Evolutionary conservation across 2,888 invertebrate species (phyloP).

Genomic region (Dromius quadrimaculatus): DNA sequence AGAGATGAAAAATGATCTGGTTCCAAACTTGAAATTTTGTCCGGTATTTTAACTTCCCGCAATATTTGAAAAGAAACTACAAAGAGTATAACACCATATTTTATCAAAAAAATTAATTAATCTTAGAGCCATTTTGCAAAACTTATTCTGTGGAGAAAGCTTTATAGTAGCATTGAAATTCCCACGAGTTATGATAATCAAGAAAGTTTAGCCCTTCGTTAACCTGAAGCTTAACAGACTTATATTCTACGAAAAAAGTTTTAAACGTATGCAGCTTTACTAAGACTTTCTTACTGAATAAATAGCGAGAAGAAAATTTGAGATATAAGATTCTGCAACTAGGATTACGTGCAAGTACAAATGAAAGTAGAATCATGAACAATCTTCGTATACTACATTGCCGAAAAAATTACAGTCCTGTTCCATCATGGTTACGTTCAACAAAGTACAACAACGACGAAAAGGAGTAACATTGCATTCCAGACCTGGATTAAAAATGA

Average conservation of each 20-base stretch:
- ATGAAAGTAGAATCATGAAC: no score
- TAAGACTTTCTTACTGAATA: not conserved
- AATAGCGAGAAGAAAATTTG: not conserved
- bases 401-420: no score
- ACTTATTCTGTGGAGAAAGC: not conserved
- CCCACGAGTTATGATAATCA: slow-evolving; percentile 40
- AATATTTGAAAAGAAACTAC: no score
- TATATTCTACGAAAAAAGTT: slow-evolving; percentile 41
- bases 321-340: not conserved
- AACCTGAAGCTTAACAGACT: slow-evolving; percentile 36
- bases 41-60: no score
- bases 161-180: slow-evolving; percentile 21
- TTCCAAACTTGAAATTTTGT: no score
- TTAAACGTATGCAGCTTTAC: slow-evolving; percentile 30
- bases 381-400: no score
- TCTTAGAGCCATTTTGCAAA: not conserved
- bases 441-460: no score
- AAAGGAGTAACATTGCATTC: no score
- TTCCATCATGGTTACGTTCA: no score
- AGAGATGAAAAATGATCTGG: no score
- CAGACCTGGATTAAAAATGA: no score
- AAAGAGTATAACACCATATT: not conserved
- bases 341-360: not conserved
- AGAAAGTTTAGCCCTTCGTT: slow-evolving; percentile 37
- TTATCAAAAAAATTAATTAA: slow-evolving; percentile 21